These are phyloP conservation scores for Seriola rivoliana DNA, from an alignment of 2,113 vertebrate genomes.

Conservation along the genomic window DNA sequence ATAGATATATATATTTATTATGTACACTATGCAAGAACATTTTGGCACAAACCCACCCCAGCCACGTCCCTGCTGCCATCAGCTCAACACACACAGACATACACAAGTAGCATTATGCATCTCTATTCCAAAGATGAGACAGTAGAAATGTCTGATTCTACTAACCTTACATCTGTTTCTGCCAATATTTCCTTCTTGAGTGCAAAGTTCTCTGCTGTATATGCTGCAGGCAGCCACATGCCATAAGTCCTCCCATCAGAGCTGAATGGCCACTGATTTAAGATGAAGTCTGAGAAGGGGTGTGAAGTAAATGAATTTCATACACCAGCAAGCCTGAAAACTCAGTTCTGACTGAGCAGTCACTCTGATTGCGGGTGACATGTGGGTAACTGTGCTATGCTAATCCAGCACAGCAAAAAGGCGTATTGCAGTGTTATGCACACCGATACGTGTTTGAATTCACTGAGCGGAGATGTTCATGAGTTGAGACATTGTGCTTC, in stretches of 20 bases:
- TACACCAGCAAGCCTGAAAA: conserved; percentile 79
- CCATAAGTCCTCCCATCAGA: conserved; percentile 65
- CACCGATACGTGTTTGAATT: conserved; percentile 49
- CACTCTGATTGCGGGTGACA: conserved; percentile 73
- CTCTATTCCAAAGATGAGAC: conserved; percentile 31
- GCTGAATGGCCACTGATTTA: conserved; percentile 77
- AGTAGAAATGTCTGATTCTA: conserved; percentile 27
- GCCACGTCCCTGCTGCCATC: conserved; percentile 26
- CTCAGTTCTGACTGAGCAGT: conserved; percentile 72
- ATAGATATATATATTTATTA: neutral
- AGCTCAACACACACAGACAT: conserved; percentile 26
- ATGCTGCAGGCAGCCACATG: conserved; percentile 51
- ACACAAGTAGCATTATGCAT: conserved; percentile 11
- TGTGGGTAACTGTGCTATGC: conserved; percentile 65
- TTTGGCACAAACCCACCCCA: neutral
- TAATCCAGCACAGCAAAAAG: conserved; percentile 60
- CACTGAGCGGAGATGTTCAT: conserved; percentile 35
- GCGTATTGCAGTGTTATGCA: conserved; percentile 4
- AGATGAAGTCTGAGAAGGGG: conserved; percentile 73
- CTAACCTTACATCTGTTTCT: conserved; percentile 34
- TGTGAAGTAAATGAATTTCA: conserved; percentile 81
- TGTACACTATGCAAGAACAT: conserved; percentile 14
- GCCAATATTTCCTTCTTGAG: conserved; percentile 36
- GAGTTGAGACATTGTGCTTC: conserved; percentile 15
- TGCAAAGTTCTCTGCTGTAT: conserved; percentile 40